These are phyloP conservation scores for Craterocephalus amniculus DNA, from an alignment of 2,797 vertebrate species.

Conservation along the genomic window DNA sequence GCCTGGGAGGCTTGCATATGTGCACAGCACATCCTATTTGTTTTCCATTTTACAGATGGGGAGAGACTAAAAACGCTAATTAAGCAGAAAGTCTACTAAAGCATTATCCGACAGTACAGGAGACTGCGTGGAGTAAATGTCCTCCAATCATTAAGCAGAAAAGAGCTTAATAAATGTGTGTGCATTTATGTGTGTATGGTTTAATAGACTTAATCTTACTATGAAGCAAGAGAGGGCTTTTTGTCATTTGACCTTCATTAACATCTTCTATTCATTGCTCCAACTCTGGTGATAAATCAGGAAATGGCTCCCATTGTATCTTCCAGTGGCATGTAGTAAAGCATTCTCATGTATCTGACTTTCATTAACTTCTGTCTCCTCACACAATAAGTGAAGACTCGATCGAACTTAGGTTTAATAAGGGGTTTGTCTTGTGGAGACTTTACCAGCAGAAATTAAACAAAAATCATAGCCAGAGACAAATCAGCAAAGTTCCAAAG, in stretches of 20 bases:
- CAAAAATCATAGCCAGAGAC: constrained; percentile 36
- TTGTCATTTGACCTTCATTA: constrained; percentile 80
- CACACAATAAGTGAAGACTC: constrained; percentile 60
- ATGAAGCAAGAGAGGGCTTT: constrained; percentile 57
- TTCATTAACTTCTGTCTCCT: constrained; percentile 70
- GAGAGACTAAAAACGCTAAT: constrained; percentile 68
- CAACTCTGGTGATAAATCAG: constrained; percentile 72
- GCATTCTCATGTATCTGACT: constrained; percentile 57
- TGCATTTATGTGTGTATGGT: not conserved
- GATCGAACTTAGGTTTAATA: constrained; percentile 47
- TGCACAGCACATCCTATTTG: constrained; percentile 51
- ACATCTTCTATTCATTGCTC: constrained; percentile 72
- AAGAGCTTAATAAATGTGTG: constrained; percentile 47
- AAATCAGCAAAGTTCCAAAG: constrained; percentile 1
- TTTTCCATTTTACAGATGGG: constrained; percentile 49
- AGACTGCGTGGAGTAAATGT: constrained; percentile 54
- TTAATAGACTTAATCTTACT: constrained; percentile 67
- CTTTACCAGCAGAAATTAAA: constrained; percentile 33
- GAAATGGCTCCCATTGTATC: constrained; percentile 71
- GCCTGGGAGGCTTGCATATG: constrained; percentile 32
- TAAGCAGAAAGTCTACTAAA: constrained; percentile 61
- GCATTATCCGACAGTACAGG: constrained; percentile 52
- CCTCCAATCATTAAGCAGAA: constrained; percentile 62
- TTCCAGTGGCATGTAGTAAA: constrained; percentile 35
- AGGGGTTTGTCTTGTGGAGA: constrained; percentile 42